Evolutionary conservation across 1,140 invertebrate genomes (phyloP).

Genomic region (Leucophenga varia): DNA sequence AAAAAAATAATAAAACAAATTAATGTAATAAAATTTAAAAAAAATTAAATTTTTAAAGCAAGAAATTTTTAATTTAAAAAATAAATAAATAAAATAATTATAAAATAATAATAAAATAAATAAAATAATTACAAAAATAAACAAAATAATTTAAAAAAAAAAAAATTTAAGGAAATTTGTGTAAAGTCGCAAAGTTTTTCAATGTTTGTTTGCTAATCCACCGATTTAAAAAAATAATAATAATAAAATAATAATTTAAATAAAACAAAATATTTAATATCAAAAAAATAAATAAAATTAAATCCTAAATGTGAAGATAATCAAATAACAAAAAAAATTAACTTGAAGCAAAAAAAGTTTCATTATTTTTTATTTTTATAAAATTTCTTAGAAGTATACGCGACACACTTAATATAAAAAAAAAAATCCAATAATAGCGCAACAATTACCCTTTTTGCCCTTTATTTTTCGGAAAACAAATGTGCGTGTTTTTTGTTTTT

Average conservation of each 20-base stretch:
- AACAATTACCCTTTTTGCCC: too few relatives aligned
- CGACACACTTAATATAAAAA: too few relatives aligned
- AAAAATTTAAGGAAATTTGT: background rate
- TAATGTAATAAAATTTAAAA: conserved; percentile 8
- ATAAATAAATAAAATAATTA: background rate
- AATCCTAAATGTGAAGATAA: conserved; percentile 39
- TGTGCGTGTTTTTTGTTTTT: too few relatives aligned
- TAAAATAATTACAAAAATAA: background rate
- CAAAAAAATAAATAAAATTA: background rate
- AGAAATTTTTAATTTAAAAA: background rate
- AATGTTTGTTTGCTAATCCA: conserved; percentile 26
- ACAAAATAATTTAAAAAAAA: conserved; percentile 14
- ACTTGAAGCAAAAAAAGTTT: conserved; percentile 9
- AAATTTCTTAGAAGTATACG: too few relatives aligned
- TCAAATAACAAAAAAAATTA: conserved; percentile 21
- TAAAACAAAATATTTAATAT: background rate
- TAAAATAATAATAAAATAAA: background rate
- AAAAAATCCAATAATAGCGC: too few relatives aligned
- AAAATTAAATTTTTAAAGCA: conserved; percentile 8
- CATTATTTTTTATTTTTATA: conserved; percentile 8
- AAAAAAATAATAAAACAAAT: background rate
- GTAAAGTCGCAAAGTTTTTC: too few relatives aligned
- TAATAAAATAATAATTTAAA: background rate
- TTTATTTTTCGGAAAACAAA: too few relatives aligned
- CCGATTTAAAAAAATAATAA: too few relatives aligned